A percentile compares a stretch with the other conserved stretches of the same genome.
Evolutionary conservation across 2,113 vertebrate genomes (phyloP).

Genomic region (Chascanopsetta lugubris): DNA sequence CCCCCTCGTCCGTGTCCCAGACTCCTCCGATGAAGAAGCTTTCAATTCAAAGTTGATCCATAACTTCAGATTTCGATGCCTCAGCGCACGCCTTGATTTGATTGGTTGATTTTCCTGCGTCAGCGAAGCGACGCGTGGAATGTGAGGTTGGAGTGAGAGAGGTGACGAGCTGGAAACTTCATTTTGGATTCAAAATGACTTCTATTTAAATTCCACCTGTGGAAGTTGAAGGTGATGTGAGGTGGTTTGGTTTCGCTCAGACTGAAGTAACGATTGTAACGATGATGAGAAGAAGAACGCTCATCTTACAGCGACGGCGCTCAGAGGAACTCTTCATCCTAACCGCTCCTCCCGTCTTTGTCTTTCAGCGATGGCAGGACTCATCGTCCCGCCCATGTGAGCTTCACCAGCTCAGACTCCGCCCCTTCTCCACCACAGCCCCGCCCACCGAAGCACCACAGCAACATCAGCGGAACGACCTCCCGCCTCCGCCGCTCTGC

Average conservation of each 20-base stretch:
- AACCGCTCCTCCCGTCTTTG: slow-evolving; percentile 9
- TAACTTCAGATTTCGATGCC: slow-evolving; percentile 68
- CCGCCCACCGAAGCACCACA: slow-evolving; percentile 34
- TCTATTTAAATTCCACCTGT: too few species aligned
- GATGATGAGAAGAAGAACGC: too few species aligned
- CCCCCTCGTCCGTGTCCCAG: slow-evolving; percentile 30
- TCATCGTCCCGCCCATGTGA: slow-evolving; percentile 88
- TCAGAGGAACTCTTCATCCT: too few species aligned
- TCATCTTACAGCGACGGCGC: too few species aligned
- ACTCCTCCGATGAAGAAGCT: slow-evolving; percentile 5
- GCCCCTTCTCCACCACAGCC: background rate
- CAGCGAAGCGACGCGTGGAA: background rate
- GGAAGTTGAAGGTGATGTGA: too few species aligned
- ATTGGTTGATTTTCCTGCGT: background rate
- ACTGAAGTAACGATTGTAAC: too few species aligned
- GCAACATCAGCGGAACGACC: slow-evolving; percentile 23
- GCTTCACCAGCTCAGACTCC: slow-evolving; percentile 27
- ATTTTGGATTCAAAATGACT: too few species aligned
- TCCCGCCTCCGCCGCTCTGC: slow-evolving; percentile 32
- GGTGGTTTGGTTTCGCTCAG: too few species aligned
- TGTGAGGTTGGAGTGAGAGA: background rate
- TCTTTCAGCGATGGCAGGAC: slow-evolving; percentile 85
- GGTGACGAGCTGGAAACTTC: too few species aligned
- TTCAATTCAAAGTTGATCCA: slow-evolving; percentile 83
- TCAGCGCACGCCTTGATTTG: background rate